phyloP scores from a whole-genome alignment of 92 coral and sea anemone genomes.

The Micromussa lordhowensis region DNA sequence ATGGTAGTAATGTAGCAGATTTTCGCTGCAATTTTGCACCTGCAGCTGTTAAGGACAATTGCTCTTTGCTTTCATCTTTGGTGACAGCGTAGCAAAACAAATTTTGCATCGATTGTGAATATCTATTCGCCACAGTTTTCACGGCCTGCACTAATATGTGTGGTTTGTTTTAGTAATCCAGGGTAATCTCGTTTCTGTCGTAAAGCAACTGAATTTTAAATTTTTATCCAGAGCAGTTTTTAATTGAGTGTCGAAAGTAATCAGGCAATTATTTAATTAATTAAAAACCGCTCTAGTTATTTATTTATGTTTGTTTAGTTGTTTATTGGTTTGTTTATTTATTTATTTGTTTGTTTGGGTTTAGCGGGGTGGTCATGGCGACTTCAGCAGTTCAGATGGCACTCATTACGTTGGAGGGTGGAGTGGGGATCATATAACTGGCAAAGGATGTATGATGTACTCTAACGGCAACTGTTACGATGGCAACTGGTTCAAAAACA shows the following conservation, averaged over 20 bases:
- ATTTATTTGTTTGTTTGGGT: background rate
- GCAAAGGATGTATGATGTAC: conserved; percentile 88
- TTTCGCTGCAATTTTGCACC: background rate
- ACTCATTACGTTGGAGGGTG: conserved; percentile 87
- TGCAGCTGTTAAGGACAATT: background rate
- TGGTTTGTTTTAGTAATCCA: background rate
- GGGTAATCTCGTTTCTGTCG: background rate
- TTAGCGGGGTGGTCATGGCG: conserved; percentile 89
- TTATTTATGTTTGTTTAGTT: too few relatives aligned
- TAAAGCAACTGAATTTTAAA: background rate
- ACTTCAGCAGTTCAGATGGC: conserved; percentile 77
- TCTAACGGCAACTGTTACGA: conserved; percentile 84
- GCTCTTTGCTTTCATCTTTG: background rate
- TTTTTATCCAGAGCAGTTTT: background rate
- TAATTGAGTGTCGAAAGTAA: too few relatives aligned
- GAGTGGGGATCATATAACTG: conserved; percentile 91
- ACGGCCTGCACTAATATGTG: background rate
- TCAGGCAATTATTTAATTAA: too few relatives aligned
- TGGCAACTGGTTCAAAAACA: conserved; percentile 90
- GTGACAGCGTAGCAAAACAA: background rate
- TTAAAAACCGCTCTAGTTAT: too few relatives aligned
- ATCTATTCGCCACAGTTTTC: background rate
- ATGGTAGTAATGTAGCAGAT: background rate
- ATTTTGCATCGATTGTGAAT: background rate
- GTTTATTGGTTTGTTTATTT: too few relatives aligned